Base-by-base conservation (phyloP, 2,888 invertebrate genomes). In the Candidula unifasciata region DNA sequence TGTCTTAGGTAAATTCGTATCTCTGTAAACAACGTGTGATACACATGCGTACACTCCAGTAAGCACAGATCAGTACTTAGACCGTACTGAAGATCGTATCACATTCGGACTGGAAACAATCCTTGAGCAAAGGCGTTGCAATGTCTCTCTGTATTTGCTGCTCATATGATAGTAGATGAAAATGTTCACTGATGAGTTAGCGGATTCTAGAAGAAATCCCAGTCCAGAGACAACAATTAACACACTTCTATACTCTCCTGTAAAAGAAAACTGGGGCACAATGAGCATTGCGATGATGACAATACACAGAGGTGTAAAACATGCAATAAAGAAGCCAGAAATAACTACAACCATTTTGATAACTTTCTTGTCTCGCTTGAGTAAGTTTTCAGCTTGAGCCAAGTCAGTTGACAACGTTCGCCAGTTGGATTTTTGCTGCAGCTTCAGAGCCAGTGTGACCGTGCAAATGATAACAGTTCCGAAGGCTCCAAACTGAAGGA, bases 291-390 rank as follows among this genome's bases (percentile, higher is more conserved):
- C 44, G 16, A 73, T 73, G 10, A 73, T 73, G 5, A 73, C 44
- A 37, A 73, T 44, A 8, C 73, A 73, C 8, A 73, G n/a, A 6
- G 73, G 73, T 44, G 73, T 44, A n/a, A 73, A 73, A n/a, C 73
- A 73, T 2, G 73, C 73, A 10, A 73, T 73, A n/a, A 73, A 73
- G 44, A 73, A 73, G 13, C 13, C 5, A 18, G 73, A 73, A 73
- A 73, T 73, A n/a, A 73, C 73, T 6, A 73, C 27, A n/a, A 73
- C 73, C 73, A 73, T 73, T 73, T 73, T 73, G 24, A 44, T 44
- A 2, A 73, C 73, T 24, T 8, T 73, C n/a, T 73, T 44, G n/a
- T 73, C 73, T 13, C 73, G 73, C 24, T 16, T 27, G 24, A 44
- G 44, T 6, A 44, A 44, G 13, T 10, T 24, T 10, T 73, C 73